phyloP scores from a whole-genome alignment of 2,797 vertebrate genomes.

The Anguilla obscura region DNA sequence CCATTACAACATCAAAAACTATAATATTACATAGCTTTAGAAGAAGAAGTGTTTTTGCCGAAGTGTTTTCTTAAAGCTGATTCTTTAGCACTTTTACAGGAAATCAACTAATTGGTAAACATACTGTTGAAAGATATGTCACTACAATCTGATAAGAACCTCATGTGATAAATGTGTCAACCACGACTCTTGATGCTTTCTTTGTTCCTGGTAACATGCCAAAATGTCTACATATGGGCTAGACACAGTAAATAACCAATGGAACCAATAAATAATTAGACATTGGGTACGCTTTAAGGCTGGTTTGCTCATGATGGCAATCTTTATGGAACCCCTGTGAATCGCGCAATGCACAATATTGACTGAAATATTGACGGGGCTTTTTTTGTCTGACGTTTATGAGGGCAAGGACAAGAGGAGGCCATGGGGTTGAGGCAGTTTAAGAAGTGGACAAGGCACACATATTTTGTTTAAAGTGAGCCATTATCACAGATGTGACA shows the following conservation, averaged over 20 bases:
- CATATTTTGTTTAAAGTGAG: constrained; percentile 1
- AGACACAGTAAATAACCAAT: background rate
- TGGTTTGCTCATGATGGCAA: background rate
- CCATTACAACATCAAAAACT: background rate
- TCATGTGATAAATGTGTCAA: background rate
- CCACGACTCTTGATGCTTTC: background rate
- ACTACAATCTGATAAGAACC: background rate
- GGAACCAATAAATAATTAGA: background rate
- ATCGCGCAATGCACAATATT: background rate
- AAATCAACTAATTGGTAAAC: background rate
- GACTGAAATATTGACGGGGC: background rate
- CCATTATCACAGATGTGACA: constrained; percentile 5
- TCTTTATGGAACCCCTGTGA: background rate
- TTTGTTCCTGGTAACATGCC: background rate
- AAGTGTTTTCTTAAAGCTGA: background rate
- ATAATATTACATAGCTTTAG: background rate
- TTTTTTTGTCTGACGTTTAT: background rate
- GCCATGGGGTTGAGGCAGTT: background rate
- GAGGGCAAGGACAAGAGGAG: background rate
- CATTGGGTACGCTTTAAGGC: background rate
- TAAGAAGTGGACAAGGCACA: background rate
- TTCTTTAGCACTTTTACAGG: background rate
- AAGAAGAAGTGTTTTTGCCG: background rate
- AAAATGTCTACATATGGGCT: background rate
- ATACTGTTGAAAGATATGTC: background rate